Evolutionary conservation across 1,140 invertebrate genomes (phyloP).

Genomic region (Zaprionus taronus): DNA sequence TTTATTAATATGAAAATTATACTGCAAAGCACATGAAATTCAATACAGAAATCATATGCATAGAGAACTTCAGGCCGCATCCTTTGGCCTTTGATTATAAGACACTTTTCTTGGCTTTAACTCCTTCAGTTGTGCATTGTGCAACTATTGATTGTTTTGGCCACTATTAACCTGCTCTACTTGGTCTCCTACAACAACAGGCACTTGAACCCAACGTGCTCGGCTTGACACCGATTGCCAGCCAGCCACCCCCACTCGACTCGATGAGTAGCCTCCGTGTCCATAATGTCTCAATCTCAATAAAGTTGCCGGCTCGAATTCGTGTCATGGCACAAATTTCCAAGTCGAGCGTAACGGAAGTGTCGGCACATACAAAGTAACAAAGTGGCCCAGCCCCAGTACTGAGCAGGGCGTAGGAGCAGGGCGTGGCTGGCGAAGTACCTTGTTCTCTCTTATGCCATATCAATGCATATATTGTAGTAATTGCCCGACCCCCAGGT

Average conservation of each 20-base stretch:
- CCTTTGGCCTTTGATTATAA: constrained; percentile 10
- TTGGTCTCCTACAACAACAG: constrained; percentile 37
- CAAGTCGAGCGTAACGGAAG: constrained; percentile 54
- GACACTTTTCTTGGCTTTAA: constrained; percentile 27
- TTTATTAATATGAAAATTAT: neutral
- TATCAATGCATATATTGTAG: constrained; percentile 36
- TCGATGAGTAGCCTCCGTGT: constrained; percentile 42
- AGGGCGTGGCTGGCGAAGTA: neutral
- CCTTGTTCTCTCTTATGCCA: constrained; percentile 18
- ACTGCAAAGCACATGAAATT: neutral
- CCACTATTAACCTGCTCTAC: constrained; percentile 55
- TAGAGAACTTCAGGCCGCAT: neutral
- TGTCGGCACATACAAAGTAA: constrained; percentile 45
- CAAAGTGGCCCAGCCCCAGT: constrained; percentile 46
- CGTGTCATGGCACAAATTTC: constrained; percentile 56
- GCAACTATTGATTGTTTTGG: constrained; percentile 49
- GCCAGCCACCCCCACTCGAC: constrained; percentile 45
- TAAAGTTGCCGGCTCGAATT: constrained; percentile 47
- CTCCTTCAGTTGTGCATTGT: constrained; percentile 5
- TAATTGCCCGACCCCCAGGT: constrained; percentile 20
- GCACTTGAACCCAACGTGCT: constrained; percentile 50
- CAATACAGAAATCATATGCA: no score
- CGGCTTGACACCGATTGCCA: constrained; percentile 49
- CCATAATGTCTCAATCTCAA: constrained; percentile 53
- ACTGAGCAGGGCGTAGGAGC: constrained; percentile 1